Conservation (phyloP, 1,140 invertebrate genomes). For the Drosophila ficusphila region DNA sequence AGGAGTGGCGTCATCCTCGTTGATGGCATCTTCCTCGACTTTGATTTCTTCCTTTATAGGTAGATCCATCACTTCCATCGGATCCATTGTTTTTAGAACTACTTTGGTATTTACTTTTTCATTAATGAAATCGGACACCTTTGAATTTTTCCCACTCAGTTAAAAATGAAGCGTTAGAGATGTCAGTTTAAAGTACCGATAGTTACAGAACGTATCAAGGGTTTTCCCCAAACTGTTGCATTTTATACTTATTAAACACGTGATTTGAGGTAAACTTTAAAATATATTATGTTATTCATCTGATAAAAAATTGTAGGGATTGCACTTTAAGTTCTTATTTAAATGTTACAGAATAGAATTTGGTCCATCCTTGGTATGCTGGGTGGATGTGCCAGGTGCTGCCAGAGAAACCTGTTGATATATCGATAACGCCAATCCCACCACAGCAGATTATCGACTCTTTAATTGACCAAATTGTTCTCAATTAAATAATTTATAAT, state of each 20-base stretch:
- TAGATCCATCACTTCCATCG: constrained; percentile 2
- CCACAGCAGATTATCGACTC: not conserved
- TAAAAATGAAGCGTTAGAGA: not conserved
- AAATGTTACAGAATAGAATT: too few relatives aligned
- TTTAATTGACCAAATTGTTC: not conserved
- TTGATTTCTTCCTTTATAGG: constrained; percentile 5
- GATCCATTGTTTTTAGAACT: too few relatives aligned
- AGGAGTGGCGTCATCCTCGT: constrained; percentile 43
- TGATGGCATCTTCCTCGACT: not conserved
- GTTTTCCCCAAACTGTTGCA: too few relatives aligned
- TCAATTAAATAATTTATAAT: not conserved
- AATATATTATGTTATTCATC: too few relatives aligned
- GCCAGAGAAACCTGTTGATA: not conserved
- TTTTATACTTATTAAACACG: too few relatives aligned
- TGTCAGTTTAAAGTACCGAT: not conserved
- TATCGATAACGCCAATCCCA: constrained; percentile 17
- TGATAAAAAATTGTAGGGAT: too few relatives aligned
- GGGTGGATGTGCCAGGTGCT: not conserved
- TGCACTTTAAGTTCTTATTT: too few relatives aligned
- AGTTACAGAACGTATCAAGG: not conserved
- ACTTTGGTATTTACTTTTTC: not conserved
- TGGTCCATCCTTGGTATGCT: not conserved
- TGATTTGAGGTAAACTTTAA: too few relatives aligned
- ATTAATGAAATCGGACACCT: not conserved
- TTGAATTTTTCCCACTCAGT: not conserved